phyloP scores from a whole-genome alignment of 2,113 vertebrate species.

The Antechinus flavipes region DNA sequence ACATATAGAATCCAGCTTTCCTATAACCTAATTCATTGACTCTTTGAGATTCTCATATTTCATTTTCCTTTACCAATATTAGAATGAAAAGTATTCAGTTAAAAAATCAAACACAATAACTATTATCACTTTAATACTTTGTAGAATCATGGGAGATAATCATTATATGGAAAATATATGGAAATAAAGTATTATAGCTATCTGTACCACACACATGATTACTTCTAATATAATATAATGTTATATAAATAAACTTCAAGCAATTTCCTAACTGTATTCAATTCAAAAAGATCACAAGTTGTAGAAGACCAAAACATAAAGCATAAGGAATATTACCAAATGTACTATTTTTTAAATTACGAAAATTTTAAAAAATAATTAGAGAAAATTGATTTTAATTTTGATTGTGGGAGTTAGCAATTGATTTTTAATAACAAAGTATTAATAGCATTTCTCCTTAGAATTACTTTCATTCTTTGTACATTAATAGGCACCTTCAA shows the following conservation, averaged over 20 bases:
- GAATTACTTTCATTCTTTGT: neutral
- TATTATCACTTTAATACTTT: constrained; percentile 56
- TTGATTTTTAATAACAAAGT: constrained; percentile 24
- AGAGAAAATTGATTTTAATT: constrained; percentile 57
- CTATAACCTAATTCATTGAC: neutral
- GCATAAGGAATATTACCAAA: constrained; percentile 62
- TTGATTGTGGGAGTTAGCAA: constrained; percentile 56
- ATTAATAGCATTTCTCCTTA: neutral
- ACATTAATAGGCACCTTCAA: neutral
- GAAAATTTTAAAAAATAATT: constrained; percentile 34
- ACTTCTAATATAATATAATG: constrained; percentile 63
- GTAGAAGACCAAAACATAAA: too few relatives aligned
- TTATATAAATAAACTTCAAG: constrained; percentile 74
- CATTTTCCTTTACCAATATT: constrained; percentile 50
- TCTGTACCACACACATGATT: constrained; percentile 62
- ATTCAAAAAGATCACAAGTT: too few relatives aligned
- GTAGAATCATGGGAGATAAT: constrained; percentile 59
- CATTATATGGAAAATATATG: constrained; percentile 69
- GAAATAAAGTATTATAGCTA: constrained; percentile 62
- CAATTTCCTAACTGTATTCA: constrained; percentile 69
- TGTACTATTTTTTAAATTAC: constrained; percentile 63
- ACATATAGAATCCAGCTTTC: neutral
- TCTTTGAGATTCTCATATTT: constrained; percentile 8
- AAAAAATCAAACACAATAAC: constrained; percentile 60
- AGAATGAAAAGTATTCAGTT: constrained; percentile 66